Conservation (phyloP, 2,113 vertebrate species). For the Serilophus lunatus region DNA sequence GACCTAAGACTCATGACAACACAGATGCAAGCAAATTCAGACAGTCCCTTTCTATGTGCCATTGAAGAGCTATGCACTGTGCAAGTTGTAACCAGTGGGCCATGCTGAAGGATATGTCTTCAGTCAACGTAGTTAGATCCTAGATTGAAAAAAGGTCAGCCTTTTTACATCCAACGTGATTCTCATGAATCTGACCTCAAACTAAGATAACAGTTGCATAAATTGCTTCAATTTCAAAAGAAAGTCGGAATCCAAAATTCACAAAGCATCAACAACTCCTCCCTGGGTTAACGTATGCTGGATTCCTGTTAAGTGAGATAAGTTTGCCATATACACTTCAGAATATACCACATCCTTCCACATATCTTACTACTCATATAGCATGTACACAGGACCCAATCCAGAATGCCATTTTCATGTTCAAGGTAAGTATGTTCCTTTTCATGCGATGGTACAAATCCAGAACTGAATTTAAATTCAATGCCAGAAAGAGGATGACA, state of each 20-base stretch:
- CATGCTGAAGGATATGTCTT: neutral
- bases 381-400: neutral
- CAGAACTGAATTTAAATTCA: neutral
- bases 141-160: neutral
- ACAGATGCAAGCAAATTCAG: neutral
- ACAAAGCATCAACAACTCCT: neutral
- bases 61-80: neutral
- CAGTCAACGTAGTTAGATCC: neutral
- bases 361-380: neutral
- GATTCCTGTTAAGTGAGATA: neutral
- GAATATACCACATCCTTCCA: neutral
- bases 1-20: rapidly evolving
- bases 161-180: neutral
- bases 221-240: neutral
- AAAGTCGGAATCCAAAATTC: neutral
- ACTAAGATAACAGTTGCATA: neutral
- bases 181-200: neutral
- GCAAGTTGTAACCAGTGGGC: neutral
- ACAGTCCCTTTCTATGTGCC: neutral
- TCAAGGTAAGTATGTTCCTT: neutral
- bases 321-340: neutral
- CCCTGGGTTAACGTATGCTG: rapidly evolving
- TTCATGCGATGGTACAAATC: neutral
- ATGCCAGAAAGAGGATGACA: neutral
- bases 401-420: neutral